phyloP scores from a whole-genome alignment of 2,888 invertebrate genomes.

The Trachelus stipa region DNA sequence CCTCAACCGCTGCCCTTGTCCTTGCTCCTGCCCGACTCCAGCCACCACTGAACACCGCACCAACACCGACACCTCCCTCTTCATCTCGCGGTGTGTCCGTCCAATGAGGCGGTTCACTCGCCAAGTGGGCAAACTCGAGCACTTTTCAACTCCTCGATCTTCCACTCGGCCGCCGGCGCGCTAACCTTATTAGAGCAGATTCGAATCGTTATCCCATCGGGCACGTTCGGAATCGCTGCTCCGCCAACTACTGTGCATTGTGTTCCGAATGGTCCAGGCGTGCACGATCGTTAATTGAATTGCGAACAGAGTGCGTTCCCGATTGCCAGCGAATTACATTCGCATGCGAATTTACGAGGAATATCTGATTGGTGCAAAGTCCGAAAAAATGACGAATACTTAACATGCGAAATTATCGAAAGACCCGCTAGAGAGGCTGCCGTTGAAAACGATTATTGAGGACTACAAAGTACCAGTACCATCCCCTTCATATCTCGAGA shows the following conservation, averaged over 20 bases:
- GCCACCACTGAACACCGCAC: conserved; percentile 9
- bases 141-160: conserved; percentile 35
- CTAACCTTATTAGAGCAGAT: conserved; percentile 58
- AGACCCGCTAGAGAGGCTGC: background rate
- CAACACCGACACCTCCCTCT: background rate
- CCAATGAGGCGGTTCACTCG: conserved; percentile 14
- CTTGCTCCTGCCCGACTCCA: conserved; percentile 21
- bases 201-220: conserved; percentile 46
- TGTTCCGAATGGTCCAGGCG: background rate
- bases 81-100: background rate
- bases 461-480: background rate
- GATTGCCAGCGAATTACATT: background rate
- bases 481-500: background rate
- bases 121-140: conserved; percentile 39
- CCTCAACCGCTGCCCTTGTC: background rate
- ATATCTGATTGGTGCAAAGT: background rate
- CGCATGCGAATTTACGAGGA: background rate
- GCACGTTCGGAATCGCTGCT: background rate
- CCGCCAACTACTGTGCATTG: background rate
- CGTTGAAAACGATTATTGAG: background rate
- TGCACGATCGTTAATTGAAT: background rate
- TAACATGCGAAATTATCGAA: background rate
- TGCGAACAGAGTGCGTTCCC: background rate
- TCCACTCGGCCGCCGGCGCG: conserved; percentile 23
- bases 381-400: background rate